Evolutionary conservation across 2,888 invertebrate genomes (phyloP).

Genomic region (Malthinus flaveolus): DNA sequence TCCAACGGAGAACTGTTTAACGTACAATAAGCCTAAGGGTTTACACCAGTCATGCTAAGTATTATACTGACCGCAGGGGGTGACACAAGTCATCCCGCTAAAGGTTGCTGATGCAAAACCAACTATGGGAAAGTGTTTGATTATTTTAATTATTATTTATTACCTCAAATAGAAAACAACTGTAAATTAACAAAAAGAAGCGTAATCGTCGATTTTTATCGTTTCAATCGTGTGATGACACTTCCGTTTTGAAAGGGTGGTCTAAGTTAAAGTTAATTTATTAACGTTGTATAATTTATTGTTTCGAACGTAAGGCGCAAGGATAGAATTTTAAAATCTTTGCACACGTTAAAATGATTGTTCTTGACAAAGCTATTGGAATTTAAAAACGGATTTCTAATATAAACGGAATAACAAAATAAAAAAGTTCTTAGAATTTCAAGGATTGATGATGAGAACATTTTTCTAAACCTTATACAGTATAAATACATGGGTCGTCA

Average conservation of each 20-base stretch:
- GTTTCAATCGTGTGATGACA: conserved; percentile 16
- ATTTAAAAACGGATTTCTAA: not conserved
- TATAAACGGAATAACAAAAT: no score
- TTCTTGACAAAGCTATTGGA: conserved; percentile 2
- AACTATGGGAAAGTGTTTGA: conserved; percentile 15
- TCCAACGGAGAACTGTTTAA: conserved; percentile 51
- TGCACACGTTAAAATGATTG: conserved; percentile 14
- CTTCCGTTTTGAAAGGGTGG: conserved; percentile 33
- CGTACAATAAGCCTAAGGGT: conserved; percentile 50
- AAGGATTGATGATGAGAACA: no score
- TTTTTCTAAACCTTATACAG: no score
- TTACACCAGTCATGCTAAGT: conserved; percentile 52
- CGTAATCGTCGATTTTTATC: no score
- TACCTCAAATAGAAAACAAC: not conserved
- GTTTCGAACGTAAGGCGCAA: conserved; percentile 6
- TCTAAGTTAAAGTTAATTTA: conserved; percentile 27
- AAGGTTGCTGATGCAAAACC: conserved; percentile 10
- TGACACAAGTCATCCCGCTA: conserved; percentile 49
- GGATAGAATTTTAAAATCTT: conserved; percentile 17
- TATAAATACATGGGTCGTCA: no score
- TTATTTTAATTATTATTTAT: conserved; percentile 11
- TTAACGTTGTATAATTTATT: conserved; percentile 12
- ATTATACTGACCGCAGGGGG: conserved; percentile 51
- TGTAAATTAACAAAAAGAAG: not conserved
- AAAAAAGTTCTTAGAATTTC: no score